Evolutionary conservation across 2,797 vertebrate species (phyloP), one percentile per base, ranked within the genome.

Genomic region (Hybognathus amarus): DNA sequence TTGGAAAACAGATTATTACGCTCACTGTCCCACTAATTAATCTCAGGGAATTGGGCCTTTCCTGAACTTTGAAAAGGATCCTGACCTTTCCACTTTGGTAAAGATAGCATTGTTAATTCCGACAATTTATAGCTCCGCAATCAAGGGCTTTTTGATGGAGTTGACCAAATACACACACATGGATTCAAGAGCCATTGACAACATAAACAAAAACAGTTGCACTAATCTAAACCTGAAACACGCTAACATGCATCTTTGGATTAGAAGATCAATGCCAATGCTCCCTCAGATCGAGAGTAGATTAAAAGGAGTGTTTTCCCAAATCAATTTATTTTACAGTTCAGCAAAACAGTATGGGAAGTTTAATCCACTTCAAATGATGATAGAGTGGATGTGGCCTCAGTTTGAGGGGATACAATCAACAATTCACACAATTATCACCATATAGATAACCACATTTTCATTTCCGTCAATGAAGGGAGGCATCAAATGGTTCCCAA

Each of bases 321-420:
- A 84, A 94, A 94, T 93, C 92, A 92, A 94, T 95, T 94, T 93
- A 92, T 91, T 90, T 89, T 90, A 90, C 91, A 70, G 91, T 92
- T 92, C 89, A 90, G 89, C 88, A 88, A 91, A 90, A 87, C 85
- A 76, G 84, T 89, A 90, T 78, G 87, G 86, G 86, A 93, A 91
- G 89, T 81, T 80, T 88, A 91, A 94, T 93, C 80, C 83, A 83
- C 81, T 85, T 87, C 80, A 87, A 77, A 80, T 22, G 50, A 85
- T 83, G 81, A 86, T 83, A 83, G 85, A 75, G 40, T 84, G 69
- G 36, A 85, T 63, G 52, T 64, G 88, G 90, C 77, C 86, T 90
- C 79, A 87, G 88, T 93, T 91, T 87, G 90, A 91, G 88, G 80
- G 81, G 87, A 90, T 40, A 56, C 88, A 90, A 90, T 80, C 79